Evolutionary conservation across 92 coral and sea anemone genomes (phyloP).

Genomic region (Palythoa heliodiscus): DNA sequence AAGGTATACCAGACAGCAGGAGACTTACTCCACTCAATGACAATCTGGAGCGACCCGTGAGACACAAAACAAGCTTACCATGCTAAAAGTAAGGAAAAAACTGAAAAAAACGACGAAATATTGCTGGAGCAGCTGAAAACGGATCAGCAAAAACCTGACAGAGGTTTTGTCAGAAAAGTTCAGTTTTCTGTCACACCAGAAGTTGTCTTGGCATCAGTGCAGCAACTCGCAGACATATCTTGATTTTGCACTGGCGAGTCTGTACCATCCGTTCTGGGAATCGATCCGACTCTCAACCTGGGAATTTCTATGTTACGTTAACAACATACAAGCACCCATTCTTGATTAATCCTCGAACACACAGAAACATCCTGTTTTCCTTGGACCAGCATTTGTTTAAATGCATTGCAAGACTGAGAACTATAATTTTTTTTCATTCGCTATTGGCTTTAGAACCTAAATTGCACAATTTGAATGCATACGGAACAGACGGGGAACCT

Average conservation of each 20-base stretch:
- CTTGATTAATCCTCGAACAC: slow-evolving; percentile 42
- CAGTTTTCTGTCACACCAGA: slow-evolving; percentile 51
- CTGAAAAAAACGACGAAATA: slow-evolving; percentile 39
- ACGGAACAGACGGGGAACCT: slow-evolving; percentile 45
- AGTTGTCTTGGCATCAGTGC: slow-evolving; percentile 27
- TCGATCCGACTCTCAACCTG: slow-evolving; percentile 50
- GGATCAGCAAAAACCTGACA: slow-evolving; percentile 54
- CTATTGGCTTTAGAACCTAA: slow-evolving; percentile 25
- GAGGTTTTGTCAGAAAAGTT: slow-evolving; percentile 45
- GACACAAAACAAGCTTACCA: slow-evolving; percentile 41
- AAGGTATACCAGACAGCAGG: slow-evolving; percentile 36
- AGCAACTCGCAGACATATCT: slow-evolving; percentile 37
- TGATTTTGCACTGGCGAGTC: slow-evolving; percentile 38
- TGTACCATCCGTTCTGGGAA: slow-evolving; percentile 31
- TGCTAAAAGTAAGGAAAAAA: slow-evolving; percentile 25
- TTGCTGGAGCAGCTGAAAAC: slow-evolving; percentile 47
- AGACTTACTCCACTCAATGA: slow-evolving; percentile 32
- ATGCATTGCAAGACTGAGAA: slow-evolving; percentile 46
- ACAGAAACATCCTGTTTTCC: slow-evolving; percentile 40
- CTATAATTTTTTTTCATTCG: slow-evolving; percentile 47
- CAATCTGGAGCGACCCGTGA: slow-evolving; percentile 39
- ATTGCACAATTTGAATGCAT: slow-evolving; percentile 20
- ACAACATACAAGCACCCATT: slow-evolving; percentile 48
- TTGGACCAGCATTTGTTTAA: slow-evolving; percentile 48
- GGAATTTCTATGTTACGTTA: slow-evolving; percentile 45